Percentiles rank a stretch among this genome's conserved stretches.
Conservation (phyloP, 2,113 vertebrate species). For the Natator depressus region DNA sequence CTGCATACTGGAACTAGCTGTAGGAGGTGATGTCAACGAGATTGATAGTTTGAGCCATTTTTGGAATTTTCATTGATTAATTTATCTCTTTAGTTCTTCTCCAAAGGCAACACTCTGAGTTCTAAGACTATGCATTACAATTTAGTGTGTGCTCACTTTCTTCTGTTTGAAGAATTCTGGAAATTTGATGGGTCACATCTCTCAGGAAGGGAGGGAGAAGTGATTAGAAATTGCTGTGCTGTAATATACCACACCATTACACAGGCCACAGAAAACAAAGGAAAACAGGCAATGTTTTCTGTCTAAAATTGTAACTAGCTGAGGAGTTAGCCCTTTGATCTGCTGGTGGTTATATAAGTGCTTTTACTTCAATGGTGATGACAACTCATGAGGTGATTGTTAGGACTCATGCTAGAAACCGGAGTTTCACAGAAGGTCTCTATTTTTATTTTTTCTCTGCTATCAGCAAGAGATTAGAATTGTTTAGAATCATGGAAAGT, state of each 20-base stretch:
- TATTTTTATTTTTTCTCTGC: background rate
- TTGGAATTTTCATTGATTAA: conserved; percentile 75
- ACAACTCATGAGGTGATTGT: background rate
- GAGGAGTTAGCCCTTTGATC: background rate
- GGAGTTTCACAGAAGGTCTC: background rate
- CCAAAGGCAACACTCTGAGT: conserved; percentile 45
- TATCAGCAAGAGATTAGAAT: conserved; percentile 4
- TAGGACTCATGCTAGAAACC: background rate
- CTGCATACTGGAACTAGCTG: conserved; percentile 59
- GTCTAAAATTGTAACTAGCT: background rate
- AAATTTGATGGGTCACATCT: background rate
- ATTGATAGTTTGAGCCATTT: conserved; percentile 70
- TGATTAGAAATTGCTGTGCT: background rate
- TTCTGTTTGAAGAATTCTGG: background rate
- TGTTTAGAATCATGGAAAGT: background rate
- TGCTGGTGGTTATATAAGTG: background rate
- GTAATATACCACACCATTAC: background rate
- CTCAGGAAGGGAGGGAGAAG: background rate
- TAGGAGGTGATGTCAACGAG: conserved; percentile 75
- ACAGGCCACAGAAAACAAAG: background rate
- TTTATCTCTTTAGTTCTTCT: conserved; percentile 69
- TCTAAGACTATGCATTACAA: conserved; percentile 34
- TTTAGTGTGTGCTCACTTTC: background rate
- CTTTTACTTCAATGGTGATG: background rate
- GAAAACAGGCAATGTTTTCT: background rate